Conservation (phyloP, 1,140 invertebrate species). For the Schmidtea mediterranea region DNA sequence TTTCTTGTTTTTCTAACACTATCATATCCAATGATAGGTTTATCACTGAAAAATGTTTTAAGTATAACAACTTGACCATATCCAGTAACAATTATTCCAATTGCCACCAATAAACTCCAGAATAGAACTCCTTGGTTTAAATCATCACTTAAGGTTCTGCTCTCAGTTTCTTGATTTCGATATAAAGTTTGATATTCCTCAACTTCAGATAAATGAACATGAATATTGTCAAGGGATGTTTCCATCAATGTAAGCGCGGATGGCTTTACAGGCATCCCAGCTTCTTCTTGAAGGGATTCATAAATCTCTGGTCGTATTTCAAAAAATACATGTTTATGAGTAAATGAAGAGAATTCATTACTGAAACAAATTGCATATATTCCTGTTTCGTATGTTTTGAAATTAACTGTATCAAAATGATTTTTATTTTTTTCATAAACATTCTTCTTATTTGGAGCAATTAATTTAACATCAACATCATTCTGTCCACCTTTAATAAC, state of each 20-base stretch:
- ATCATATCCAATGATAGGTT: background rate
- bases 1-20: no score
- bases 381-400: background rate
- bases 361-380: constrained; percentile 6
- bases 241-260: background rate
- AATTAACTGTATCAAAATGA: background rate
- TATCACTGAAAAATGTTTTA: constrained; percentile 4
- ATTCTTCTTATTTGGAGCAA: background rate
- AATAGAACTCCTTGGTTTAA: constrained; percentile 1
- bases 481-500: constrained; percentile 6
- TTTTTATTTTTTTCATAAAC: background rate
- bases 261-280: background rate
- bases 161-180: constrained; percentile 1
- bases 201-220: constrained; percentile 1
- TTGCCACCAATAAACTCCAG: background rate
- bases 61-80: background rate
- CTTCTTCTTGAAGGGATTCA: constrained; percentile 2
- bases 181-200: background rate
- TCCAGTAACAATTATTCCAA: background rate
- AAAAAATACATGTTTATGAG: constrained; percentile 6
- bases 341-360: constrained; percentile 7
- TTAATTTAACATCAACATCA: constrained; percentile 6
- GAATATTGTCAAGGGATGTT: constrained; percentile 2
- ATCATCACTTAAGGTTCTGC: constrained; percentile 1
- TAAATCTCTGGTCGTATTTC: background rate